Base-by-base conservation (phyloP, 1,140 invertebrate species). In the Drosophila pallidifrons region DNA sequence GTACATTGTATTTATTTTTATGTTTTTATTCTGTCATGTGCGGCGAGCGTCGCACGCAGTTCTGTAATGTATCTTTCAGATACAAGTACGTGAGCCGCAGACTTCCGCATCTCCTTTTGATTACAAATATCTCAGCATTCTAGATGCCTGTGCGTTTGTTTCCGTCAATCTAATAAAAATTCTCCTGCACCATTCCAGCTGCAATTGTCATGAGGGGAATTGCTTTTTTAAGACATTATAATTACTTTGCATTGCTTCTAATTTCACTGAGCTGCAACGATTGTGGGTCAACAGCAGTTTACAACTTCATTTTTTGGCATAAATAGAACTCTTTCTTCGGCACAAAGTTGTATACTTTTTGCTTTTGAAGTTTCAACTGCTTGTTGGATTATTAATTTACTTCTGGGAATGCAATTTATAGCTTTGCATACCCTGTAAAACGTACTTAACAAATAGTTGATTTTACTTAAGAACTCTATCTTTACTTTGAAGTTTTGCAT, bases 1-100 rank as follows among this genome's bases (percentile, higher is more conserved):
- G 41, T 47, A 41, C 58, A 20, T 65, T 66, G 69, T 61, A 15
- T 69, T 71, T 35, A 59, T 45, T 55, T 61, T 64, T 54, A 45
- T 66, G 54, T 67, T 58, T 69, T 61, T 67, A 20, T 68, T 46
- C 64, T 52, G 69, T 77, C 68, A 66, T 25, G 20, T 25, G 20
- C 20, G 20, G 20, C 3, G 20, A 25, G 20, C 20, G 20, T 25
- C 20, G 20, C 20, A 25, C 64, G 61, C 8, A 28, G 20, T 51
- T 46, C 32, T 67, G 69, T 41, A 57, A 69, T 58, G 64, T 46
- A 65, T 60, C 54, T 74, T 60, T 46, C 35, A 63, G 25, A 43
- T 58, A 60, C 52, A 46, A 28, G 32, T 63, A 72, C 57, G 46
- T 67, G 58, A 51, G 38, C 13, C 46, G 30, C 58, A 57, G 64